Percentiles rank a stretch among this genome's conserved stretches.
Conservation (phyloP, 2,888 invertebrate genomes). For the Phyllotreta cruciferae region DNA sequence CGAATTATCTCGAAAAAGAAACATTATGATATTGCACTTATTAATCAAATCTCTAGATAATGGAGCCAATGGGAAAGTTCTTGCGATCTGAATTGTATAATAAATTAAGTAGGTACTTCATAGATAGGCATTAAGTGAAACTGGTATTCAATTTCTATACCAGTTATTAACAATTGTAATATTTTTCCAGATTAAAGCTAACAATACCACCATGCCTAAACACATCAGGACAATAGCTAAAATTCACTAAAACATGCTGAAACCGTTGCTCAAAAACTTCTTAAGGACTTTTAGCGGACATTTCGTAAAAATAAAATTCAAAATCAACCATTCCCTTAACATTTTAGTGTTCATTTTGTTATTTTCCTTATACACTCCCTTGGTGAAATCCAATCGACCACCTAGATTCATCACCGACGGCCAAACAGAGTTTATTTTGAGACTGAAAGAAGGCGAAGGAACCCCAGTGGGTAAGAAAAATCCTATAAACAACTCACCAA, state of each 20-base stretch:
- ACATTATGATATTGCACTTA: neutral
- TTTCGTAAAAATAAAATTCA: conserved; percentile 52
- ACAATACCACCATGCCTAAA: neutral
- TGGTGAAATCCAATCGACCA: conserved; percentile 71
- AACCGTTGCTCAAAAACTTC: conserved; percentile 41
- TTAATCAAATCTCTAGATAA: conserved; percentile 1
- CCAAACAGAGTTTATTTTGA: conserved; percentile 89
- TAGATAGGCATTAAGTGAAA: conserved; percentile 3
- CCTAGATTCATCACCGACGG: conserved; percentile 89
- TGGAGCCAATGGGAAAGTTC: conserved; percentile 3
- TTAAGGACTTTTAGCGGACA: conserved; percentile 49
- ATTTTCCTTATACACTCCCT: conserved; percentile 41
- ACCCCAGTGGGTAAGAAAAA: conserved; percentile 79
- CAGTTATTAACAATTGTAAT: neutral
- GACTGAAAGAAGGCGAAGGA: conserved; percentile 86
- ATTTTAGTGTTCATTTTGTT: conserved; percentile 43
- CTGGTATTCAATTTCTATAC: conserved; percentile 7
- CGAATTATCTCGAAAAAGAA: neutral
- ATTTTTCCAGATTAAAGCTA: neutral
- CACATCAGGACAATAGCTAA: neutral
- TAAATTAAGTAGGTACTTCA: neutral
- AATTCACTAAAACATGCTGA: conserved; percentile 19
- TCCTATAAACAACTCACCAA: neutral
- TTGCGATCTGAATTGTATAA: conserved; percentile 3
- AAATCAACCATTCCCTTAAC: conserved; percentile 35